Conservation (phyloP, 2,797 vertebrate genomes). For the Enteromius anoplus region DNA sequence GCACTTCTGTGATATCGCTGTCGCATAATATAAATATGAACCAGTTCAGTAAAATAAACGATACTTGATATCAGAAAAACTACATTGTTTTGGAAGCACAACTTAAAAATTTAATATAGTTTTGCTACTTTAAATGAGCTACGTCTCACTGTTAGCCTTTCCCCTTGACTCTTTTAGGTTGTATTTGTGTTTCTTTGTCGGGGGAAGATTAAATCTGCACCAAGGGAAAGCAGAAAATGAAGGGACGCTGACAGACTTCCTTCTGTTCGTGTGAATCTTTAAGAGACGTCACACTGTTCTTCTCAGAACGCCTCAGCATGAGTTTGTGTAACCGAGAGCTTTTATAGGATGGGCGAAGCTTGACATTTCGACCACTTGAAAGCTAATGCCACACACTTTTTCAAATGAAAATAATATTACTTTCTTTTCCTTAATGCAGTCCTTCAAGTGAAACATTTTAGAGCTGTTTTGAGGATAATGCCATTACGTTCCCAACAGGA, state of each 20-base stretch:
- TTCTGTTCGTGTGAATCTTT: conserved; percentile 29
- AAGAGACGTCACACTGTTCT: conserved; percentile 26
- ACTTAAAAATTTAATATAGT: background rate
- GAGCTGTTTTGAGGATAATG: background rate
- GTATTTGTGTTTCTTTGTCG: background rate
- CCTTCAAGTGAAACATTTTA: background rate
- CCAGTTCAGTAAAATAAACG: background rate
- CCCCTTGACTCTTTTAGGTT: background rate
- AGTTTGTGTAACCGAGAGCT: conserved; percentile 26
- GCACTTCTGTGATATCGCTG: background rate
- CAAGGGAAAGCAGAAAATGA: conserved; percentile 5
- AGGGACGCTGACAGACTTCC: background rate
- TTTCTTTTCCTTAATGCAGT: background rate
- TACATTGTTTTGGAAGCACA: background rate
- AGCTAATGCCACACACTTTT: conserved; percentile 4
- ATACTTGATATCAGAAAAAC: background rate
- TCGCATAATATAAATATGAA: too few relatives aligned
- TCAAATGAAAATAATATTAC: conserved; percentile 13
- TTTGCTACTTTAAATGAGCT: background rate
- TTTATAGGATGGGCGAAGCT: background rate
- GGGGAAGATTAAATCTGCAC: background rate
- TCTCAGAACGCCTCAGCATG: conserved; percentile 7
- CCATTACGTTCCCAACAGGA: conserved; percentile 6
- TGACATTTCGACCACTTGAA: conserved; percentile 15
- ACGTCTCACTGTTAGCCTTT: background rate